phyloP scores from a whole-genome alignment of 1,140 invertebrate species.

The Cryptotermes secundus region DNA sequence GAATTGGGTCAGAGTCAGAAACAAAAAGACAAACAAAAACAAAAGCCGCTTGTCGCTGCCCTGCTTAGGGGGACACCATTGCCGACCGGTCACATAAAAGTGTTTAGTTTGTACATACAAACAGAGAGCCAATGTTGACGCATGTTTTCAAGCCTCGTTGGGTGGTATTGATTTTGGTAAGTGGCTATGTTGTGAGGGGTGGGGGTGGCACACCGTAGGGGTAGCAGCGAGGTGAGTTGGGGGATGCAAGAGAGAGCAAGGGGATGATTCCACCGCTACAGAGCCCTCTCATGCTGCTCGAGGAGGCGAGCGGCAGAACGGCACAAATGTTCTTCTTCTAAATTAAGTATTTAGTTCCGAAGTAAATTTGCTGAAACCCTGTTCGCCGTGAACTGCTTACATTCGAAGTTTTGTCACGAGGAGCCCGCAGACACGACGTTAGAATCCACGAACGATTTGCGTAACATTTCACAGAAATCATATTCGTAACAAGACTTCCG shows the following conservation, averaged over 20 bases:
- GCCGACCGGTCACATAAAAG: conserved; percentile 12
- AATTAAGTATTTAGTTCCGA: not conserved
- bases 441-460: no score
- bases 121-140: conserved; percentile 54
- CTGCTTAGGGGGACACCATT: not conserved
- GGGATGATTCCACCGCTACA: not conserved
- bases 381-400: no score
- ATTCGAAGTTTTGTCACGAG: no score
- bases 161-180: conserved; percentile 59
- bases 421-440: no score
- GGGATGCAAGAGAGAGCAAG: conserved; percentile 8
- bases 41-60: not conserved
- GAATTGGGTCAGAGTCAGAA: not conserved
- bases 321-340: not conserved
- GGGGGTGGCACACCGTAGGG: conserved; percentile 4
- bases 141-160: conserved; percentile 53
- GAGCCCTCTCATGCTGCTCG: not conserved
- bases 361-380: no score
- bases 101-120: conserved; percentile 30
- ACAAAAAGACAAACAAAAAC: not conserved
- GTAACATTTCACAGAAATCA: no score
- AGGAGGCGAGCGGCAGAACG: not conserved
- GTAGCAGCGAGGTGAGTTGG: conserved; percentile 21
- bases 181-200: conserved; percentile 41
- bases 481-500: no score